Conservation (phyloP, 2,113 vertebrate genomes). For the Gila orcuttii region DNA sequence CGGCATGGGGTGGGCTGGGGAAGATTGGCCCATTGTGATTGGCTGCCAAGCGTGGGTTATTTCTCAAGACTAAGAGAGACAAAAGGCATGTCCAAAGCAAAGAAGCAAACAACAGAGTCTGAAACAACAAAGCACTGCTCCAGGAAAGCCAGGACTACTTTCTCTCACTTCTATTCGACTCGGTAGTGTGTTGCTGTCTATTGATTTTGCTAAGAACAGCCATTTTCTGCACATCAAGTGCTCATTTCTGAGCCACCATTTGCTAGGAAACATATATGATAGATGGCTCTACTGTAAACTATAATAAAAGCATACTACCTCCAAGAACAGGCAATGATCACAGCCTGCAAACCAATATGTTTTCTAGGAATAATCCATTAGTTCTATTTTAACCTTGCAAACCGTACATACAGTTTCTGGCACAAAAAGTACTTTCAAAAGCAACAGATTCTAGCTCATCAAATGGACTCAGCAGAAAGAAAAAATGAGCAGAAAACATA, state of each 20-base stretch:
- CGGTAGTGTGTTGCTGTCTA: background rate
- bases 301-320: background rate
- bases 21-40: constrained; percentile 56
- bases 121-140: constrained; percentile 50
- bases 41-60: constrained; percentile 57
- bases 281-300: background rate
- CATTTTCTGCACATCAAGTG: constrained; percentile 53
- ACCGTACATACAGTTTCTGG: background rate
- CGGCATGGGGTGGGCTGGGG: constrained; percentile 59
- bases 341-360: background rate
- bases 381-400: background rate
- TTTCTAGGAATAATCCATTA: background rate
- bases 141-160: constrained; percentile 25
- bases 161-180: constrained; percentile 42
- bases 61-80: constrained; percentile 62
- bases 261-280: constrained; percentile 16
- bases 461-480: constrained; percentile 3
- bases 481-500: background rate
- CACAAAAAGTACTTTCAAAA: background rate
- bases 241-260: constrained; percentile 37
- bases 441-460: background rate
- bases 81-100: constrained; percentile 59
- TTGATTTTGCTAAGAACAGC: constrained; percentile 46
- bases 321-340: background rate
- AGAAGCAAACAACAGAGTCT: constrained; percentile 43